These are phyloP conservation scores for Euplexia lucipara DNA, from an alignment of 2,888 invertebrate species.

Conservation along the genomic window DNA sequence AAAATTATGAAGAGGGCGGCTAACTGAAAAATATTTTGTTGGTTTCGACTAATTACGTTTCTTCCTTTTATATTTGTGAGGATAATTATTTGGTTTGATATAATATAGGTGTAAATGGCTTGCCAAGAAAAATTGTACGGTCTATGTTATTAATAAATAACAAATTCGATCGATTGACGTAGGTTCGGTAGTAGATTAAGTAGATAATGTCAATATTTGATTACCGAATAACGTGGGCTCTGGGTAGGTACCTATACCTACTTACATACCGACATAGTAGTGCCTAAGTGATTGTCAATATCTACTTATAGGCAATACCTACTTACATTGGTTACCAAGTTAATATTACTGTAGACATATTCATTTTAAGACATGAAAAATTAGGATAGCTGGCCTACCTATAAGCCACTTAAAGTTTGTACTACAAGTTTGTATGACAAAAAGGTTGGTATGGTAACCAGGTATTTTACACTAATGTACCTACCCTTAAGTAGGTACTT, in stretches of 20 bases:
- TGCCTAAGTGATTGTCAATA: conserved; percentile 12
- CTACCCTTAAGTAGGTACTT: not conserved
- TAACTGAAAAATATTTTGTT: conserved; percentile 23
- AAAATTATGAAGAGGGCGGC: conserved; percentile 52
- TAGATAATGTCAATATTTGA: conserved; percentile 29
- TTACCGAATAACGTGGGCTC: not conserved
- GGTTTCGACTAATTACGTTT: conserved; percentile 14
- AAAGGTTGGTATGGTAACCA: not conserved
- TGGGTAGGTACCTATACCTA: too few relatives aligned
- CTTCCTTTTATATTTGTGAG: conserved; percentile 1
- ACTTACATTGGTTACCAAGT: too few relatives aligned
- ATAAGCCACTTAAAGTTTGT: too few relatives aligned
- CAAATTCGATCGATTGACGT: conserved; percentile 15
- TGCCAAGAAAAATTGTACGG: conserved; percentile 16
- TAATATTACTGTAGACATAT: too few relatives aligned
- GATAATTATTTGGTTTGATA: conserved; percentile 16
- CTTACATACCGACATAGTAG: not conserved
- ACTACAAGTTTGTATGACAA: too few relatives aligned
- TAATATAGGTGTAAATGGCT: not conserved
- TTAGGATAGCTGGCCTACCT: too few relatives aligned
- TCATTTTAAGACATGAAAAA: too few relatives aligned
- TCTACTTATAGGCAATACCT: not conserved
- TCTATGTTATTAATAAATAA: conserved; percentile 1
- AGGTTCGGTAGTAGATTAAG: too few relatives aligned
- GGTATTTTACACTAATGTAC: not conserved